Percentiles rank a stretch among this genome's conserved stretches.
phyloP scores from a whole-genome alignment of 2,113 vertebrate species.

The Cairina moschata region DNA sequence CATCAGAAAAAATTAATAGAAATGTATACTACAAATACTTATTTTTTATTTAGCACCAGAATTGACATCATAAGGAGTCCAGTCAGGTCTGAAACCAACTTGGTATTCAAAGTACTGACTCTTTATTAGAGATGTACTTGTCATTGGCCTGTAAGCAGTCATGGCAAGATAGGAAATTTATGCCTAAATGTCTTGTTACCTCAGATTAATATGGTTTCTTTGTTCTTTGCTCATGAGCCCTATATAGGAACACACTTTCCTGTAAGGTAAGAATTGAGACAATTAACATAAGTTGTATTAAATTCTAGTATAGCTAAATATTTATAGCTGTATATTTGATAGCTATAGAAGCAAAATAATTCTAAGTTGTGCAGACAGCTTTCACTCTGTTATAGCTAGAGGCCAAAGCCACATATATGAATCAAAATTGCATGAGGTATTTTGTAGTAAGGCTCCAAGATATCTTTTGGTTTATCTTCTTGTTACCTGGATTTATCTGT shows the following conservation, averaged over 20 bases:
- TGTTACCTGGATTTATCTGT: not conserved
- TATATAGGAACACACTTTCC: not conserved
- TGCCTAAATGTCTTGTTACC: not conserved
- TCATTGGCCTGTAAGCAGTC: not conserved
- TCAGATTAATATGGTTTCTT: not conserved
- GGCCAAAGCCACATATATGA: not conserved
- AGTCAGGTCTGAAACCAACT: not conserved
- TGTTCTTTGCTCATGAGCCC: not conserved
- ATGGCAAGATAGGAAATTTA: not conserved
- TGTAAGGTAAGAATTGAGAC: not conserved
- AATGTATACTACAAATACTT: not conserved
- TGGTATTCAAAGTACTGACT: not conserved
- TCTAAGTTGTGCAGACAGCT: not conserved
- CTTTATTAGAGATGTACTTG: not conserved
- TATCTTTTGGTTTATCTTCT: not conserved
- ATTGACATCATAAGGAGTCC: not conserved
- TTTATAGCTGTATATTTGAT: not conserved
- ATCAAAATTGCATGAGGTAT: not conserved
- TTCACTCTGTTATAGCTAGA: not conserved
- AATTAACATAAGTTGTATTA: not conserved
- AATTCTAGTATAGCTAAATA: not conserved
- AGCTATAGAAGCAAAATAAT: not conserved
- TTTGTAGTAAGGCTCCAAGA: not conserved
- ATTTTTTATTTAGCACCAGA: rapidly evolving
- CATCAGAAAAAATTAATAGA: not conserved